phyloP scores from a whole-genome alignment of 2,113 vertebrate genomes.

The Neoarius graeffei region DNA sequence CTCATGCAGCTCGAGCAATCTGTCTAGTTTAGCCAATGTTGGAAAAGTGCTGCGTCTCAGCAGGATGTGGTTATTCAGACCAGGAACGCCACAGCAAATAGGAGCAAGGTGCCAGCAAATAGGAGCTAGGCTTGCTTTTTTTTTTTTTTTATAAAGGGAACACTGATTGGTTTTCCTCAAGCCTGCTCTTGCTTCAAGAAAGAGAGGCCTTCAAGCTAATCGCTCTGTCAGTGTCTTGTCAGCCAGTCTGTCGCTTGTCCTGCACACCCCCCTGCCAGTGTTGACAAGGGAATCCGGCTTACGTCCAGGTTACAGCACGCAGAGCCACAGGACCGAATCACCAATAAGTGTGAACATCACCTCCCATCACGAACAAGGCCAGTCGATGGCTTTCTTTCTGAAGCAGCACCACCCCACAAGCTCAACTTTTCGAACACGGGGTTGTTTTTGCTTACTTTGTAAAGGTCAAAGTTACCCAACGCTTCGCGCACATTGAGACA shows the following conservation, averaged over 20 bases:
- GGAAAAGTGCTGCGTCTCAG: conserved; percentile 19
- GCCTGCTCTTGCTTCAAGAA: neutral
- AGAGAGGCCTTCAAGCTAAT: conserved; percentile 63
- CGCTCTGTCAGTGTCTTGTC: conserved; percentile 68
- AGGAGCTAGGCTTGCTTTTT: neutral
- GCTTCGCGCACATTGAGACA: conserved; percentile 51
- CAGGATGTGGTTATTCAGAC: conserved; percentile 23
- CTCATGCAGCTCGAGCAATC: neutral
- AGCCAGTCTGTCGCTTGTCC: conserved; percentile 60
- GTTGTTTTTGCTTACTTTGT: neutral
- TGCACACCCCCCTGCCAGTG: conserved; percentile 54
- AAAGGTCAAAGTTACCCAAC: conserved; percentile 19
- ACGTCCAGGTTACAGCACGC: conserved; percentile 26
- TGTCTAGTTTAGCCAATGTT: neutral
- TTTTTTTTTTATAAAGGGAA: neutral
- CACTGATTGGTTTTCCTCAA: conserved; percentile 26
- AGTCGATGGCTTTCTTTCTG: neutral
- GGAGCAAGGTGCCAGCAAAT: conserved; percentile 19
- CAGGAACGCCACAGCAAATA: neutral
- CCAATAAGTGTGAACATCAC: conserved; percentile 13
- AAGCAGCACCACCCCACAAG: neutral
- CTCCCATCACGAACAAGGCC: neutral
- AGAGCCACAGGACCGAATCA: conserved; percentile 1
- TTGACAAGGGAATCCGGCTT: conserved; percentile 54
- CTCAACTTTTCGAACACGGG: neutral